Percentiles rank a stretch among this genome's conserved stretches.
Evolutionary conservation across 2,113 vertebrate genomes (phyloP).

Genomic region (Vireo altiloquus): DNA sequence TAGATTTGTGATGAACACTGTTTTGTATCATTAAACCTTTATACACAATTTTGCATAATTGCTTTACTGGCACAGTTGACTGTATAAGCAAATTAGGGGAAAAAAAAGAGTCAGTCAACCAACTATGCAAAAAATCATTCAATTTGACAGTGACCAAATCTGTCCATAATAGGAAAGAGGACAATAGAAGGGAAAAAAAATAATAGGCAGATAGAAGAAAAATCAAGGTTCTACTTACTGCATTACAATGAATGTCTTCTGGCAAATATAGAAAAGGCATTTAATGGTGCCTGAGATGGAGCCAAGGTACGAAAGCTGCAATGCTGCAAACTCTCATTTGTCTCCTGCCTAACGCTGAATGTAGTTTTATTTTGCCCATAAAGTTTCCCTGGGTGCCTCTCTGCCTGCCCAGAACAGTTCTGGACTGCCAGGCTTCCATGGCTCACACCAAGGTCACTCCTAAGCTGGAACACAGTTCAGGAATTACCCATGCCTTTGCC

Average conservation of each 20-base stretch:
- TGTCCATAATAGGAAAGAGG: not conserved
- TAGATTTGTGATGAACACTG: slow-evolving; percentile 34
- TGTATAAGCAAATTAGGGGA: slow-evolving; percentile 20
- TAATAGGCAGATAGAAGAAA: not conserved
- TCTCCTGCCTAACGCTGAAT: not conserved
- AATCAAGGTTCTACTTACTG: not conserved
- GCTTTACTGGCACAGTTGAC: slow-evolving; percentile 39
- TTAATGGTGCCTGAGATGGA: not conserved
- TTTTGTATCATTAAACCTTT: slow-evolving; percentile 53
- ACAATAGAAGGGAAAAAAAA: not conserved
- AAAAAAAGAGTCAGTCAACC: not conserved
- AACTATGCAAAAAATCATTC: slow-evolving; percentile 32
- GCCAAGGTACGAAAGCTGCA: not conserved
- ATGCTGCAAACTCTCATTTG: not conserved
- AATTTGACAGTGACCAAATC: slow-evolving; percentile 17
- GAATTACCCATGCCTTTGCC: not conserved
- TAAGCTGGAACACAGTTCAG: not conserved
- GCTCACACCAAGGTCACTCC: not conserved
- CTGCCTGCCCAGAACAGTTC: not conserved
- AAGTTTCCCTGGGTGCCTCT: not conserved
- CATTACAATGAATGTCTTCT: not conserved
- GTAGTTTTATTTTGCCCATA: not conserved
- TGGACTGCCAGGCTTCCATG: not conserved
- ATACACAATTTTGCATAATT: slow-evolving; percentile 38
- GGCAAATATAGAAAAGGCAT: not conserved